Percentiles rank a stretch among this genome's conserved stretches.
Evolutionary conservation across 1,140 invertebrate species (phyloP).

Genomic region (Drosophila funebris): DNA sequence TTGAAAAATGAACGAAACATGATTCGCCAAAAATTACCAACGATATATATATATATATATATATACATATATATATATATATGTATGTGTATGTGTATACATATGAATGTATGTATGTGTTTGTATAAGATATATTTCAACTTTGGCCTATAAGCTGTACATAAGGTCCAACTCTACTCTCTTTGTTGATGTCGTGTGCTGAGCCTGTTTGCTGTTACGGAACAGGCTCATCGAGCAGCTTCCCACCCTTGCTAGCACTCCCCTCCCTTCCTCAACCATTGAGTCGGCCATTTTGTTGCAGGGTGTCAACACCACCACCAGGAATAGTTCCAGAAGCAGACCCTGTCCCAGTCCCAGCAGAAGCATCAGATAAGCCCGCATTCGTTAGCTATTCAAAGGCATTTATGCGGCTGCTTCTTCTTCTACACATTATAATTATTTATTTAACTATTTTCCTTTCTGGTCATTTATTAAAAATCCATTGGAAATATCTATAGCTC

Average conservation of each 20-base stretch:
- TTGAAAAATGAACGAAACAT: slow-evolving; percentile 83
- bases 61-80: slow-evolving; percentile 10
- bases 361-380: slow-evolving; percentile 28
- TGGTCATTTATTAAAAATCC: slow-evolving; percentile 75
- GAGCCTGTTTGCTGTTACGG: slow-evolving; percentile 43
- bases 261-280: not conserved
- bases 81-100: too few species aligned
- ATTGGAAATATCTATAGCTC: slow-evolving; percentile 9
- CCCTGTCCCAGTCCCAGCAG: not conserved
- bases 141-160: slow-evolving; percentile 76
- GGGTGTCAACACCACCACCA: slow-evolving; percentile 34
- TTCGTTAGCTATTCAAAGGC: slow-evolving; percentile 62
- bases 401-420: slow-evolving; percentile 45
- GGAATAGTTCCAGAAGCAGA: not conserved
- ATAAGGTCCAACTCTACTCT: slow-evolving; percentile 5
- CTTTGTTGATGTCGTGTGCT: not conserved
- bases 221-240: slow-evolving; percentile 45
- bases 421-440: slow-evolving; percentile 43
- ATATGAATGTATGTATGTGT: slow-evolving; percentile 1
- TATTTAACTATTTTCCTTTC: slow-evolving; percentile 40
- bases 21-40: slow-evolving; percentile 74
- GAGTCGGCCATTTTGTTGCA: slow-evolving; percentile 62
- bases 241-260: not conserved
- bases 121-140: slow-evolving; percentile 50
- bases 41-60: slow-evolving; percentile 18